Base-by-base conservation (phyloP, 92 coral and sea anemone genomes). In the Anthopleura xanthogrammica region DNA sequence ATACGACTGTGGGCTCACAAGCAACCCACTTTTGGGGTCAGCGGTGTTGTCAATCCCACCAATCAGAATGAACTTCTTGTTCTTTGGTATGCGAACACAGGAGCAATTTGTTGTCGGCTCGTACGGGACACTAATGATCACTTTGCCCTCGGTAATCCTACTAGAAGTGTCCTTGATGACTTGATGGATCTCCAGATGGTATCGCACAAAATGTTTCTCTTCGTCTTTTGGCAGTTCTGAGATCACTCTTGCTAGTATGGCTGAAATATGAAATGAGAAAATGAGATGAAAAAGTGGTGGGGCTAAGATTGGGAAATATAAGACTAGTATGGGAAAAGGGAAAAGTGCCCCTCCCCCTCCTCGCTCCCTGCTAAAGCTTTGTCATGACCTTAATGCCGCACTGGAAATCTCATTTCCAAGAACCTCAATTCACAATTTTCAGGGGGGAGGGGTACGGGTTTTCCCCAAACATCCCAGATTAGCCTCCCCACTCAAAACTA, bases 121-220 rank as follows among this genome's bases (percentile, higher is more conserved):
- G 83, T 92, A 87, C n/a, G 91, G 90, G 36, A 92, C 79, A 68
- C 90, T 92, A 42, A 92, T 1, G 24, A 89, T 77, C 16, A 80
- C 73, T 5, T 52, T 56, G 14, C 93, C 89, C 79, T 24, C 75
- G 39, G 82, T 29, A 12, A 87, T 78, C 10, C 52, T 84, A 16
- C 83, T 80, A 17, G 79, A 66, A 16, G 85, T 79, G 90, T 82
- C 88, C 62, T 85, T 85, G 41, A 89, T 72, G 43, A 92, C 88
- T 40, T 71, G 60, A 20, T 77, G 58, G 50, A 92, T 83, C 75
- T 48, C 72, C 10, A 87, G 87, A 66, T 68, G 57, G 77, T 87
- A 92, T 12, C 88, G 88, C 43, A 22, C 41, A n/a, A 82, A 88
- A 46, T 80, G 78, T 66, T 79, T 86, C 24, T 40, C 70, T 16